A percentile compares a stretch with the other conserved stretches of the same genome.
Evolutionary conservation across 2,113 vertebrate species (phyloP).

Genomic region (Porphyrio hochstetteri): DNA sequence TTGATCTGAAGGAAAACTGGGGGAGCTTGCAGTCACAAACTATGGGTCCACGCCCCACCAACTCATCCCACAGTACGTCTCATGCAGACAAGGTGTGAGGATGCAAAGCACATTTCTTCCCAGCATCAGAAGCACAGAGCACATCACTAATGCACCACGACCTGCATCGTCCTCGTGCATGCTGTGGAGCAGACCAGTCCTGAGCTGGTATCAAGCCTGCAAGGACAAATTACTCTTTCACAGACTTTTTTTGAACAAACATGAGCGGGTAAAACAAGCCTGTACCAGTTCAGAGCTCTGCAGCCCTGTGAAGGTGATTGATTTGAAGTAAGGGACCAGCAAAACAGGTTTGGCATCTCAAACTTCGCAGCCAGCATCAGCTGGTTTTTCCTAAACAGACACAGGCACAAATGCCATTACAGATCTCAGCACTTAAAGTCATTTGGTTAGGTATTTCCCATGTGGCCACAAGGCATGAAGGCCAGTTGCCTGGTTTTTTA

Average conservation of each 20-base stretch:
- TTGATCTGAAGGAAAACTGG: not conserved
- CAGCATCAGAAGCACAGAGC: fast-evolving
- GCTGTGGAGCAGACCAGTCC: not conserved
- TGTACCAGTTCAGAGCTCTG: not conserved
- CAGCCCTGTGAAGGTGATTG: not conserved
- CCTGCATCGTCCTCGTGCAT: fast-evolving
- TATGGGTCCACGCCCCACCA: not conserved
- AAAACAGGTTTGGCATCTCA: not conserved
- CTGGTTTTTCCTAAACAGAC: not conserved
- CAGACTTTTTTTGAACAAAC: not conserved
- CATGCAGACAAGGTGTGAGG: fast-evolving
- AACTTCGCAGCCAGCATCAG: fast-evolving
- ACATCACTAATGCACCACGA: fast-evolving
- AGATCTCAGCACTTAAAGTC: not conserved
- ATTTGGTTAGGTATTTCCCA: not conserved
- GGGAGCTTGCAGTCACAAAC: fast-evolving
- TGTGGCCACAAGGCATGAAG: not conserved
- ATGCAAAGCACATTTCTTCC: not conserved
- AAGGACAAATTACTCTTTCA: slow-evolving; percentile 6
- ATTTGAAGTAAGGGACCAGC: not conserved
- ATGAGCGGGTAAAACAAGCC: not conserved
- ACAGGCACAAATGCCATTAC: not conserved
- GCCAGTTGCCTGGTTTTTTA: not conserved
- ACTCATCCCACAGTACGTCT: not conserved
- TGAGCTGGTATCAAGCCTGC: not conserved